These are phyloP conservation scores for Drosophila lacertosa DNA, from an alignment of 1,140 invertebrate genomes.

Conservation along the genomic window DNA sequence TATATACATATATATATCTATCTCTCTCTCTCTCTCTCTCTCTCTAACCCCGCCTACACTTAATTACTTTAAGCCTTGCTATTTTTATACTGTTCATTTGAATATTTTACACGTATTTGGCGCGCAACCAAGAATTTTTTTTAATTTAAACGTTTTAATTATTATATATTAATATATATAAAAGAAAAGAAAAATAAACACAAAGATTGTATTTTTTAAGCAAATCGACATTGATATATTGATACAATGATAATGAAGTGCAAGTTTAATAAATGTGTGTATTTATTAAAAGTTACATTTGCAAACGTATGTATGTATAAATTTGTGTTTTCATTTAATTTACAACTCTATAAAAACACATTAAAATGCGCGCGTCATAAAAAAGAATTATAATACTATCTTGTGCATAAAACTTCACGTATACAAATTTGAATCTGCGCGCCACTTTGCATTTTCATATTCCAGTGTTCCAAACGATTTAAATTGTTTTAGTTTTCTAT, in stretches of 20 bases:
- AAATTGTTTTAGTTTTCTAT: slow-evolving; percentile 3
- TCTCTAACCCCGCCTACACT: slow-evolving; percentile 15
- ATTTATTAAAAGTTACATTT: slow-evolving; percentile 78
- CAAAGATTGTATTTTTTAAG: slow-evolving; percentile 67
- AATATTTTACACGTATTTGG: slow-evolving; percentile 50
- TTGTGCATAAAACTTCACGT: not conserved
- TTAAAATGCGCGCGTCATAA: slow-evolving; percentile 16
- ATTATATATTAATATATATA: slow-evolving; percentile 47
- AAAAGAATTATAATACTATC: not conserved
- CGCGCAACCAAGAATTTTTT: slow-evolving; percentile 59
- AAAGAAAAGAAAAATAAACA: slow-evolving; percentile 16
- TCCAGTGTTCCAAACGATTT: slow-evolving; percentile 7
- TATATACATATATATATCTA: too few species aligned
- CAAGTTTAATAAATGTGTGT: slow-evolving; percentile 79
- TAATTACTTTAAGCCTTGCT: slow-evolving; percentile 49
- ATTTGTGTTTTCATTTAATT: slow-evolving; percentile 12
- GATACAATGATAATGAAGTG: slow-evolving; percentile 69
- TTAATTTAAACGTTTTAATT: slow-evolving; percentile 71
- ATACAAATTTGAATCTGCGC: slow-evolving; percentile 22
- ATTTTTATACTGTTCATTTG: slow-evolving; percentile 73
- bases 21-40: slow-evolving; percentile 11
- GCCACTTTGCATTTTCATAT: slow-evolving; percentile 4
- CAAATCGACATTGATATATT: slow-evolving; percentile 64
- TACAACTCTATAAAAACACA: slow-evolving; percentile 8
- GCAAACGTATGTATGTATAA: slow-evolving; percentile 12